These are phyloP conservation scores for Sinotaia quadrata DNA, from an alignment of 2,888 invertebrate species.

Conservation along the genomic window DNA sequence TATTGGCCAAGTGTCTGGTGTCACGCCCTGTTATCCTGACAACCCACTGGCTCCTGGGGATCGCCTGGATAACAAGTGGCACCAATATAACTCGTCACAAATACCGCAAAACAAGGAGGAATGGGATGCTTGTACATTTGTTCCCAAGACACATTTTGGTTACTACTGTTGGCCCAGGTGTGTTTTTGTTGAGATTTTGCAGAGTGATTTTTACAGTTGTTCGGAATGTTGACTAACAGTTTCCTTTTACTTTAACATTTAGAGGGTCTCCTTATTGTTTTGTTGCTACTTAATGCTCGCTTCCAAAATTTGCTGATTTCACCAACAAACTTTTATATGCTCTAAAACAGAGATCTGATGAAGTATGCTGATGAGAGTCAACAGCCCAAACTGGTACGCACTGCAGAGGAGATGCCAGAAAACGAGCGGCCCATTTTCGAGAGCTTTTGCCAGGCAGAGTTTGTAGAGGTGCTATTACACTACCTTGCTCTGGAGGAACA, in stretches of 20 bases:
- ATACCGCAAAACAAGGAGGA: conserved; percentile 79
- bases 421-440: conserved; percentile 79
- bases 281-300: neutral
- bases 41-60: conserved; percentile 69
- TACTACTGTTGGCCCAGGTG: conserved; percentile 76
- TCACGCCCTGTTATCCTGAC: conserved; percentile 29
- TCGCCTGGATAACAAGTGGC: conserved; percentile 83
- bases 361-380: conserved; percentile 80
- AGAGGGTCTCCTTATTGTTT: no score
- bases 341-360: conserved; percentile 74
- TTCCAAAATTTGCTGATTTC: neutral
- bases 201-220: no score
- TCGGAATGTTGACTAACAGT: no score
- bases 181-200: conserved; percentile 9
- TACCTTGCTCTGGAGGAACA: conserved; percentile 88
- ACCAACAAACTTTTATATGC: no score
- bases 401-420: conserved; percentile 76
- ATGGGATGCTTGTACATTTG: conserved; percentile 83
- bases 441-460: conserved; percentile 80
- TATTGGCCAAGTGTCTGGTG: conserved; percentile 70
- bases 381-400: conserved; percentile 78
- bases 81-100: conserved; percentile 79
- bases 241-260: no score
- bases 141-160: conserved; percentile 80
- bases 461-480: conserved; percentile 81